Conservation (phyloP, 2,888 invertebrate species). For the Monopis laevigella region DNA sequence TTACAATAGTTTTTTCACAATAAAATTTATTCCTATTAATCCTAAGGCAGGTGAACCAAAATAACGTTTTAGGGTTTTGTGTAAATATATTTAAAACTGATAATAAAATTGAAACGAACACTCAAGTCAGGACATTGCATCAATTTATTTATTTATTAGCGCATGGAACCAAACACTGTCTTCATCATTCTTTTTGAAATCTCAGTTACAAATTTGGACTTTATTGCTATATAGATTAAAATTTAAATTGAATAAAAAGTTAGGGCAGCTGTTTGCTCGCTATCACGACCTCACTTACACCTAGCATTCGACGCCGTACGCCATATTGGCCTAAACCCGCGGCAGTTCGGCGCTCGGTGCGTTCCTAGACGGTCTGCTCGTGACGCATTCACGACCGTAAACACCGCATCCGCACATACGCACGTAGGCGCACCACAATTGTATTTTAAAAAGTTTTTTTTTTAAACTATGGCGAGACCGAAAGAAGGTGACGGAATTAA, state of each 20-base stretch:
- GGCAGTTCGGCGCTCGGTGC: neutral
- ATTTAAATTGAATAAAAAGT: neutral
- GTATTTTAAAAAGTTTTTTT: conserved; percentile 5
- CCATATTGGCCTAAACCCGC: neutral
- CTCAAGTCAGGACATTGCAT: no score
- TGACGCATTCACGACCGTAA: neutral
- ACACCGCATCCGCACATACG: conserved; percentile 3
- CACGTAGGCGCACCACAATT: neutral
- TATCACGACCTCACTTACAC: conserved; percentile 4
- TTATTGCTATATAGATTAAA: neutral
- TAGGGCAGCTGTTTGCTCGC: neutral
- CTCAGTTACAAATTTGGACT: neutral
- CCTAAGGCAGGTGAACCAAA: no score
- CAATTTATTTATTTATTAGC: conserved; percentile 53
- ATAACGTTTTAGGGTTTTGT: no score
- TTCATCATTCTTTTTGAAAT: neutral
- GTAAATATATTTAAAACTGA: no score
- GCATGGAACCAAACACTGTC: conserved; percentile 24
- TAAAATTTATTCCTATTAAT: no score
- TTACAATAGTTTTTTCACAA: no score
- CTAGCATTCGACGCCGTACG: neutral
- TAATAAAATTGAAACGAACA: no score
- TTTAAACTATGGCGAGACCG: conserved; percentile 39
- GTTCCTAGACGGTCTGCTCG: neutral
- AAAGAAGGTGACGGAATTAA: conserved; percentile 53